These are phyloP conservation scores for Oscheius sp. DNA, from an alignment of 2,888 invertebrate genomes.

Conservation along the genomic window DNA sequence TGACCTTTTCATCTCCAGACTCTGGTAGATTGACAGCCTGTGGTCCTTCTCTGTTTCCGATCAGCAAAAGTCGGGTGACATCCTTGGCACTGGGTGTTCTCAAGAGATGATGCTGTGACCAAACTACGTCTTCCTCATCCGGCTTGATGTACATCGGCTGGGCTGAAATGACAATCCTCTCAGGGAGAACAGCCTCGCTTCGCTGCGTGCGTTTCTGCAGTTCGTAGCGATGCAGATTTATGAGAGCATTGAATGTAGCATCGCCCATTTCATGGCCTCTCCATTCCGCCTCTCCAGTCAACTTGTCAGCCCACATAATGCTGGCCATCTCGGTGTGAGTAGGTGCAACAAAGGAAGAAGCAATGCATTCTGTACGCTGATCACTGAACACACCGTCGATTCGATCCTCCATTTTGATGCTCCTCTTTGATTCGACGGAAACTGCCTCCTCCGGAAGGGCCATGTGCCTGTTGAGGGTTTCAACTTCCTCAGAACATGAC, in stretches of 20 bases:
- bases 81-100: conserved; percentile 37
- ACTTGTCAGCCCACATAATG: conserved; percentile 1
- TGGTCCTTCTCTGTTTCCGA: conserved; percentile 42
- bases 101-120: conserved; percentile 49
- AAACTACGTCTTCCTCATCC: conserved; percentile 57
- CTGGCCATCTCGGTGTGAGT: conserved; percentile 12
- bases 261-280: conserved; percentile 39
- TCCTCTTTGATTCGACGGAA: background rate
- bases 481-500: conserved; percentile 57
- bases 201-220: conserved; percentile 51
- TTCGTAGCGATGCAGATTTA: conserved; percentile 62
- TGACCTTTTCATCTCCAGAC: conserved; percentile 59
- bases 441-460: conserved; percentile 45
- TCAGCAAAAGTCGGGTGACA: conserved; percentile 35
- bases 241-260: conserved; percentile 55
- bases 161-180: conserved; percentile 59
- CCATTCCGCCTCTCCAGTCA: conserved; percentile 29
- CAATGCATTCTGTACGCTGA: background rate
- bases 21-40: conserved; percentile 47
- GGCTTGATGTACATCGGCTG: conserved; percentile 56
- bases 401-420: background rate
- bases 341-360: conserved; percentile 2
- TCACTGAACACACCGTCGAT: conserved; percentile 14
- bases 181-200: conserved; percentile 50
- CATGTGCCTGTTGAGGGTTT: conserved; percentile 46